Conservation (phyloP, 2,113 vertebrate genomes). For the Tringa solitaria region DNA sequence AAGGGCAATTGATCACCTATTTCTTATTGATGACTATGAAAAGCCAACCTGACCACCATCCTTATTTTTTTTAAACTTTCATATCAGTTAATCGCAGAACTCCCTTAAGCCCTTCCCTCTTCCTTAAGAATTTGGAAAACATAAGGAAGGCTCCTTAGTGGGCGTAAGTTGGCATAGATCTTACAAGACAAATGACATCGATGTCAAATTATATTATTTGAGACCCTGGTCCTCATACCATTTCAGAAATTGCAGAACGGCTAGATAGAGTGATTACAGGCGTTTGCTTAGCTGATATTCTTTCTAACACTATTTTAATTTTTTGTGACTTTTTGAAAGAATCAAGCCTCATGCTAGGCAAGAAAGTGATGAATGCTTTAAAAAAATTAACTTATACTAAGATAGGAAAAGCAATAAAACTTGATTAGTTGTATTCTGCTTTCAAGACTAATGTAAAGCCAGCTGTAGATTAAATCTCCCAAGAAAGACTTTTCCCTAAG, state of each 20-base stretch:
- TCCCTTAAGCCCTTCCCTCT: background rate
- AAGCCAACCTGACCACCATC: background rate
- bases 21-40: background rate
- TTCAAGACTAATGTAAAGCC: background rate
- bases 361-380: background rate
- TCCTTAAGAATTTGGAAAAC: background rate
- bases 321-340: background rate
- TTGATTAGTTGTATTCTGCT: background rate
- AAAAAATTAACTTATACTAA: background rate
- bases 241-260: background rate
- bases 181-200: background rate
- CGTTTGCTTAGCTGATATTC: background rate
- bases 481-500: background rate
- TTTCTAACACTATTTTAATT: background rate
- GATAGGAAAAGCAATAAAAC: background rate
- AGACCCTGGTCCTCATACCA: background rate
- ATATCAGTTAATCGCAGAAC: background rate
- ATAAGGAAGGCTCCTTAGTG: background rate
- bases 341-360: background rate
- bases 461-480: background rate
- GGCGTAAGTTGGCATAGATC: background rate
- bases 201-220: background rate
- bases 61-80: background rate
- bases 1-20: background rate
- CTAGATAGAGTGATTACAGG: background rate